These are phyloP conservation scores for Pseudorhombus dupliciocellatus DNA, from an alignment of 2,113 vertebrate genomes.

Conservation along the genomic window DNA sequence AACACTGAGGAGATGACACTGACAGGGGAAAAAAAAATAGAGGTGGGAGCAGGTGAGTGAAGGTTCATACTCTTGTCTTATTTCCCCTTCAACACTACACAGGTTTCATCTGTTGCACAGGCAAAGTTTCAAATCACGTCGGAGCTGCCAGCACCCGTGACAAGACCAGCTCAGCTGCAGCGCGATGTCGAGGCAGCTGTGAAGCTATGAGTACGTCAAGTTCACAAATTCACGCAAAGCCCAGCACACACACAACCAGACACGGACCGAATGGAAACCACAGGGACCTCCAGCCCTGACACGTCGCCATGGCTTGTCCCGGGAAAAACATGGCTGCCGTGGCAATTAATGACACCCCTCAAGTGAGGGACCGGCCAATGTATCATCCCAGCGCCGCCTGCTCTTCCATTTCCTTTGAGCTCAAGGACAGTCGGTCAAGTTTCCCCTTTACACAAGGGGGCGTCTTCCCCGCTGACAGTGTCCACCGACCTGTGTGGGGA, in stretches of 20 bases:
- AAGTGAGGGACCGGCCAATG: constrained; percentile 46
- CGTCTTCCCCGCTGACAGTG: constrained; percentile 34
- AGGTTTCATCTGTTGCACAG: not conserved
- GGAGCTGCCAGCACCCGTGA: constrained; percentile 4
- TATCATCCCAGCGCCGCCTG: constrained; percentile 36
- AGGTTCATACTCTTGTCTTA: not conserved
- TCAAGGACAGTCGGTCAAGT: constrained; percentile 62
- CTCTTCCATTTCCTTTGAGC: constrained; percentile 29
- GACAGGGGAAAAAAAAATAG: not conserved
- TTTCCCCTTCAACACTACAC: not conserved
- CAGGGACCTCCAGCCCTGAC: constrained; percentile 36
- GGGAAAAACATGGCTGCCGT: constrained; percentile 39
- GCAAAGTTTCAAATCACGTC: not conserved
- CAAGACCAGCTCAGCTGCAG: not conserved
- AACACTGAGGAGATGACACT: not conserved
- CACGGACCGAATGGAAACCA: constrained; percentile 18
- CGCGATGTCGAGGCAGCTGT: not conserved
- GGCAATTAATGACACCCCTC: constrained; percentile 64
- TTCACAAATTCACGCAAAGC: not conserved
- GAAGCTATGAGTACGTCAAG: not conserved
- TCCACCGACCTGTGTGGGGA: constrained; percentile 1
- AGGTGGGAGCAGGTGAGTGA: not conserved
- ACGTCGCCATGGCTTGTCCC: constrained; percentile 34
- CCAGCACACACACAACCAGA: not conserved
- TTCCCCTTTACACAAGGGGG: constrained; percentile 59